These are phyloP conservation scores for Drosophila seguyi DNA, from an alignment of 1,140 invertebrate species.

Conservation along the genomic window DNA sequence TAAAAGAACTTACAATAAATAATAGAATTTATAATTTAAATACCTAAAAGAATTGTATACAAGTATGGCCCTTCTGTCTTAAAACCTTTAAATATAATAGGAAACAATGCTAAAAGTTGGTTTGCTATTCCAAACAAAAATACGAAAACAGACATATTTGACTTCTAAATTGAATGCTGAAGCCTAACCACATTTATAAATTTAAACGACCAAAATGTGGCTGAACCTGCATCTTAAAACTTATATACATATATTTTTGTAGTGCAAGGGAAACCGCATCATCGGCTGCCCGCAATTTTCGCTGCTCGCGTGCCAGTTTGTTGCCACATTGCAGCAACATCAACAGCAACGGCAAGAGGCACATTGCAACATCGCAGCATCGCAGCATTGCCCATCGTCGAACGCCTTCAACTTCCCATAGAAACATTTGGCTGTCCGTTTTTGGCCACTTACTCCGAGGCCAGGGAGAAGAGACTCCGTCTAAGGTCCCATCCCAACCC, in stretches of 20 bases:
- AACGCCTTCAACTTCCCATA: slow-evolving; percentile 73
- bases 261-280: slow-evolving; percentile 73
- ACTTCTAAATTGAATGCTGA: too few relatives aligned
- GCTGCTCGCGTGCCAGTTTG: slow-evolving; percentile 72
- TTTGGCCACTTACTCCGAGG: slow-evolving; percentile 27
- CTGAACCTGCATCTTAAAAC: not conserved
- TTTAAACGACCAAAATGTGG: not conserved
- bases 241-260: not conserved
- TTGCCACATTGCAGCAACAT: slow-evolving; percentile 37
- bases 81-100: not conserved
- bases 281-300: slow-evolving; percentile 63
- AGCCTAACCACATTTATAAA: too few relatives aligned
- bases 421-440: slow-evolving; percentile 45
- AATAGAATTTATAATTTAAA: not conserved
- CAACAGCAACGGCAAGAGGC: slow-evolving; percentile 13
- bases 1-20: too few relatives aligned
- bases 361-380: slow-evolving; percentile 28
- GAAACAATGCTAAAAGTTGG: too few relatives aligned
- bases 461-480: slow-evolving; percentile 10
- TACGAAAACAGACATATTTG: too few relatives aligned
- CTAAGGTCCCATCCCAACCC: slow-evolving; percentile 17
- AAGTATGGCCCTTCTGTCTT: too few relatives aligned
- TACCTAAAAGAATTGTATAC: too few relatives aligned
- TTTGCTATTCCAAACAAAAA: too few relatives aligned
- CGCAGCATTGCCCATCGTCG: slow-evolving; percentile 45